These are phyloP conservation scores for Pelecanoides urinatrix DNA, from an alignment of 2,113 vertebrate genomes.

Conservation along the genomic window DNA sequence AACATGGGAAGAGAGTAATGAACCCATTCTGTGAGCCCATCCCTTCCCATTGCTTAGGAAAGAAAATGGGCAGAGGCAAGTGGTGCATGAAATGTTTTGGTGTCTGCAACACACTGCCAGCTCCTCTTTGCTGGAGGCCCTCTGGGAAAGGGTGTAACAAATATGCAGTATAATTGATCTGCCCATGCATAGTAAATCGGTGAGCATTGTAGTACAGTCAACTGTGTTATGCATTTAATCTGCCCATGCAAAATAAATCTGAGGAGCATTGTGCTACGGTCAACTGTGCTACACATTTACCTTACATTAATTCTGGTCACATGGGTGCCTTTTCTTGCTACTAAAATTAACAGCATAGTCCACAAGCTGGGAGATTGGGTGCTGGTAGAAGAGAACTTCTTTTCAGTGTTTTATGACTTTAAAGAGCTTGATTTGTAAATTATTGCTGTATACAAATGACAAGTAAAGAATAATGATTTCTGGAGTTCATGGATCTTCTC, in stretches of 20 bases:
- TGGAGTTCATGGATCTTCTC: neutral
- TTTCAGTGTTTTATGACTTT: neutral
- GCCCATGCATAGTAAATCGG: constrained; percentile 21
- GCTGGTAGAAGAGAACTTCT: neutral
- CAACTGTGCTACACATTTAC: neutral
- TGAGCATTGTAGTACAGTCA: neutral
- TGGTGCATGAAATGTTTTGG: constrained; percentile 36
- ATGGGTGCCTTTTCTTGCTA: neutral
- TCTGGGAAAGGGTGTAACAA: constrained; percentile 38
- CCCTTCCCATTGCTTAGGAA: neutral
- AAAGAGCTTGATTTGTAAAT: neutral
- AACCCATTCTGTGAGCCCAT: neutral
- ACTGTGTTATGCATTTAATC: constrained; percentile 18
- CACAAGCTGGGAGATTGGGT: neutral
- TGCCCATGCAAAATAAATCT: constrained; percentile 4
- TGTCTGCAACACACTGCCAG: constrained; percentile 14
- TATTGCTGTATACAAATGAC: neutral
- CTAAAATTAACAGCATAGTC: neutral
- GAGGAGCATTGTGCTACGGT: neutral
- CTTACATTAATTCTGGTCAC: neutral
- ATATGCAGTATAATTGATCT: constrained; percentile 36
- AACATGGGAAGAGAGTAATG: neutral
- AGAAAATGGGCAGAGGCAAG: neutral
- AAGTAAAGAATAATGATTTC: neutral
- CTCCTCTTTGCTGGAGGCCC: neutral